Evolutionary conservation across 1,140 invertebrate species (phyloP).

Genomic region (Spodoptera frugiperda): DNA sequence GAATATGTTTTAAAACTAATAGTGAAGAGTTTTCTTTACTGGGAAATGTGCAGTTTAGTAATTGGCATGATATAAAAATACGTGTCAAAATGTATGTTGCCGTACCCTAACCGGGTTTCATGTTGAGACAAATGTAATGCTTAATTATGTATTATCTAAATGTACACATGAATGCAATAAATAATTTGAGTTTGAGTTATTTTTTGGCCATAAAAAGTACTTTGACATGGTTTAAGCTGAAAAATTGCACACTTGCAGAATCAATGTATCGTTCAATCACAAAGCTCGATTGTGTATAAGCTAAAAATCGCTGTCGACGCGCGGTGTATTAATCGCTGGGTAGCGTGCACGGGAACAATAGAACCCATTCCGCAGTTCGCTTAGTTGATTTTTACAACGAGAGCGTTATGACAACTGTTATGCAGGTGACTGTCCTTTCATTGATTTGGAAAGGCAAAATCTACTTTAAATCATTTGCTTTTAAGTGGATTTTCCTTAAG

Average conservation of each 20-base stretch:
- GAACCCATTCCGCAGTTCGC: conserved; percentile 14
- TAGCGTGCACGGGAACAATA: conserved; percentile 12
- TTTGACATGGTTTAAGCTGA: too few species aligned
- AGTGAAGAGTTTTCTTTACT: not conserved
- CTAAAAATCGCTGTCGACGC: conserved; percentile 5
- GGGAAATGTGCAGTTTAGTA: not conserved
- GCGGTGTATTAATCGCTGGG: not conserved
- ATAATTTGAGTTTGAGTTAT: too few species aligned
- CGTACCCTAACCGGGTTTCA: too few species aligned
- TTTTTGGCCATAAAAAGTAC: too few species aligned
- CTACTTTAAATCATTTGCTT: too few species aligned
- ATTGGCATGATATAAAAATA: conserved; percentile 5
- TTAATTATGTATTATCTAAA: too few species aligned
- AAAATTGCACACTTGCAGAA: not conserved
- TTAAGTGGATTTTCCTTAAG: too few species aligned
- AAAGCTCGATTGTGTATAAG: not conserved
- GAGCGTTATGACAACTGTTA: conserved; percentile 2
- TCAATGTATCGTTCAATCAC: not conserved
- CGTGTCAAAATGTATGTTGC: too few species aligned
- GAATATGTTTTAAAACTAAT: not conserved
- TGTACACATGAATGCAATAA: too few species aligned
- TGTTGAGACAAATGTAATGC: too few species aligned
- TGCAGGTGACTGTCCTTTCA: not conserved
- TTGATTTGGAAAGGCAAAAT: too few species aligned
- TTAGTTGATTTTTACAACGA: conserved; percentile 15